These are phyloP conservation scores for Sacculina carcini DNA, from an alignment of 2,888 invertebrate genomes.

Conservation along the genomic window DNA sequence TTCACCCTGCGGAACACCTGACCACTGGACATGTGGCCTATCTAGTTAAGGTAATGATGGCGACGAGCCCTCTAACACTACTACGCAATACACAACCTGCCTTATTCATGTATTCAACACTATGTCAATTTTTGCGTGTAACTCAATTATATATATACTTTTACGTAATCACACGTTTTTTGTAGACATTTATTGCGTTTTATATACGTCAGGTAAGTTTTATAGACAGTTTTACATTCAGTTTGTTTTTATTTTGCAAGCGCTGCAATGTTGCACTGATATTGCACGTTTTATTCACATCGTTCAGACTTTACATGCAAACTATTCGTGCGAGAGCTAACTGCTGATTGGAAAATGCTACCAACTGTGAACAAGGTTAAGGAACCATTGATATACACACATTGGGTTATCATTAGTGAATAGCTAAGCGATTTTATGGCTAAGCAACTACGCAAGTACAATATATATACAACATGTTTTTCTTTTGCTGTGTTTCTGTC, in stretches of 20 bases:
- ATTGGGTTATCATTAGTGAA: not conserved
- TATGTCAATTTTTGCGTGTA: not conserved
- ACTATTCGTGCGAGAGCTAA: no score
- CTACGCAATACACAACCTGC: no score
- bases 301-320: no score
- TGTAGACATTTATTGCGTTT: not conserved
- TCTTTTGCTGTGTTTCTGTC: not conserved
- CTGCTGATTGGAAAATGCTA: no score
- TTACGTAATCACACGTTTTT: no score
- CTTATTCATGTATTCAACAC: not conserved
- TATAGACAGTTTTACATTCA: not conserved
- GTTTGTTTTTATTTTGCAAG: no score
- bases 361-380: not conserved
- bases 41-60: constrained; percentile 83
- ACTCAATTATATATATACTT: no score
- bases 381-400: not conserved
- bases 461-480: not conserved
- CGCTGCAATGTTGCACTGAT: no score
- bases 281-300: no score
- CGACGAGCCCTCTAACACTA: no score
- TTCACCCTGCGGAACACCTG: constrained; percentile 76
- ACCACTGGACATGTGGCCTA: constrained; percentile 88
- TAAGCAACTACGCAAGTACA: not conserved
- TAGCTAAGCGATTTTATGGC: not conserved
- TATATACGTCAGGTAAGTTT: not conserved